Conservation (phyloP, 2,113 vertebrate species). For the Passer montanus region DNA sequence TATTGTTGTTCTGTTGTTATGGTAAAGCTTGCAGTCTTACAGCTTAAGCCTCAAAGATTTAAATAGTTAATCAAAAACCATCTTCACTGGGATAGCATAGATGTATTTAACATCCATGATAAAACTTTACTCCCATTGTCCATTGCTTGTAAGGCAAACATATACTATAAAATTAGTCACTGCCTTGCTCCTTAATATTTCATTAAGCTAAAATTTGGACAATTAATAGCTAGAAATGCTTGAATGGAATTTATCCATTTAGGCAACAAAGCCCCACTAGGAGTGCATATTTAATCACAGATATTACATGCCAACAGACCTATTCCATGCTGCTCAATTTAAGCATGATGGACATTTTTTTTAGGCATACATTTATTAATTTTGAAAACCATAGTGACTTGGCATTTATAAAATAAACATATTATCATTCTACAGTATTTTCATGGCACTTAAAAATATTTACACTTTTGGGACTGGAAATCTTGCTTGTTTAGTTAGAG, state of each 20-base stretch:
- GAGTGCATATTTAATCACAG: neutral
- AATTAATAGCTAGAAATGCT: neutral
- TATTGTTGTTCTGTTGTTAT: neutral
- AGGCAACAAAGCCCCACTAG: neutral
- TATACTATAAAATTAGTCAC: neutral
- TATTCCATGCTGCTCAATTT: neutral
- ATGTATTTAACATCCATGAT: neutral
- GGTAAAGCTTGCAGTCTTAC: neutral
- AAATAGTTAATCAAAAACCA: neutral
- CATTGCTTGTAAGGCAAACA: neutral
- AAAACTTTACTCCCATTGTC: neutral
- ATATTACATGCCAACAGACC: neutral
- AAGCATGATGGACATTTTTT: neutral
- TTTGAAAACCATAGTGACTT: neutral
- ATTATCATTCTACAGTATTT: neutral
- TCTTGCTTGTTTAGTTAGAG: neutral
- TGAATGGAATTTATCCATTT: neutral
- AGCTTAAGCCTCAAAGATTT: neutral
- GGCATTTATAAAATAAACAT: neutral
- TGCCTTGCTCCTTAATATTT: neutral
- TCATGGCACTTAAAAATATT: neutral
- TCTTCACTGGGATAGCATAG: neutral
- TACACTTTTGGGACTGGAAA: neutral
- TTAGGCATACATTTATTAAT: neutral
- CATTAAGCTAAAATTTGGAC: neutral